These are phyloP conservation scores for Trissoscelio sp. DNA, from an alignment of 2,888 invertebrate genomes.

Conservation along the genomic window DNA sequence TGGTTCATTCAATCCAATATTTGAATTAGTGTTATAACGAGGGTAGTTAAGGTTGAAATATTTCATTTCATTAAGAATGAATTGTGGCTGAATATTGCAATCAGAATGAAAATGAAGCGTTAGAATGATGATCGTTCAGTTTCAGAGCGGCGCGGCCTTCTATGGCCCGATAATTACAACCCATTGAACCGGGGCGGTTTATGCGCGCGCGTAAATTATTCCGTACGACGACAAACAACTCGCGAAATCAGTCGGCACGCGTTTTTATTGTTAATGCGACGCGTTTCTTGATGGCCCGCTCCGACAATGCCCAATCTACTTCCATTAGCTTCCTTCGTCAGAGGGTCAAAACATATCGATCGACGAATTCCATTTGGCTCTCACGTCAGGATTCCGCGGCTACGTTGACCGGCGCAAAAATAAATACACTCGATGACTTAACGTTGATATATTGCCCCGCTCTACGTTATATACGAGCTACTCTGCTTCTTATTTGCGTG, in stretches of 20 bases:
- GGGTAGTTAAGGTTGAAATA: conserved; percentile 65
- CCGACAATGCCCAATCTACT: conserved; percentile 35
- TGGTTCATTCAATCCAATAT: conserved; percentile 66
- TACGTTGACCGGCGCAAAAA: conserved; percentile 8
- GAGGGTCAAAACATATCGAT: conserved; percentile 44
- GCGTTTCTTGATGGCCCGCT: not conserved
- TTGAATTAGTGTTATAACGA: conserved; percentile 67
- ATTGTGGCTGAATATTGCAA: conserved; percentile 67
- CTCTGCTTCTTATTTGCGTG: too few relatives aligned
- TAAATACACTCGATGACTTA: conserved; percentile 27
- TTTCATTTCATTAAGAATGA: conserved; percentile 66
- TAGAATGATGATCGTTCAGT: conserved; percentile 63
- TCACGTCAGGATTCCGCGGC: too few relatives aligned
- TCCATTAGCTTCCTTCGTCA: conserved; percentile 42
- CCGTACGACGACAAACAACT: conserved; percentile 45
- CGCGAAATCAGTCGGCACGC: conserved; percentile 43
- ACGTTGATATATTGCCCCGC: conserved; percentile 28
- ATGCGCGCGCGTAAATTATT: conserved; percentile 62
- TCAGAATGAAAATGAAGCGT: conserved; percentile 66
- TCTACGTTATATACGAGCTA: too few relatives aligned
- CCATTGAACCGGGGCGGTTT: conserved; percentile 61
- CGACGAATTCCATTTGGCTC: not conserved
- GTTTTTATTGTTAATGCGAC: conserved; percentile 44
- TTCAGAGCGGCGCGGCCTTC: conserved; percentile 52
- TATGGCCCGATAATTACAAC: conserved; percentile 61